These are phyloP conservation scores for Blennius ocellaris DNA, from an alignment of 2,113 vertebrate species.

Conservation along the genomic window DNA sequence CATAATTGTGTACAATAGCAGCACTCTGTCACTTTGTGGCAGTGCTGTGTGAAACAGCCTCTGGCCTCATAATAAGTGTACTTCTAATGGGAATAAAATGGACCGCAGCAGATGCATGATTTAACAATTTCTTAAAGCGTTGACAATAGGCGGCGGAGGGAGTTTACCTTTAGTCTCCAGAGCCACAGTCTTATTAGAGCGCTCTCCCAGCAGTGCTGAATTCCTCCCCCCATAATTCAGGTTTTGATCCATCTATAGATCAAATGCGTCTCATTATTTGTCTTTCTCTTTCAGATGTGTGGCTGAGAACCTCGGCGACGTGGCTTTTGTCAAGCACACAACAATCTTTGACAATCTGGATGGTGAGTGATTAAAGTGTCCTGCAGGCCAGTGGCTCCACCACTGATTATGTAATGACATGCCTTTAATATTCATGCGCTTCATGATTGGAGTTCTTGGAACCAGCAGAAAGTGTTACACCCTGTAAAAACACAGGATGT, in stretches of 20 bases:
- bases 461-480: conserved; percentile 30
- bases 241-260: conserved; percentile 16
- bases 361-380: conserved; percentile 68
- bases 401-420: not conserved
- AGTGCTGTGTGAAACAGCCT: conserved; percentile 7
- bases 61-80: conserved; percentile 5
- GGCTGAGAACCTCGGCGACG: conserved; percentile 85
- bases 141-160: conserved; percentile 15
- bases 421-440: not conserved
- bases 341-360: conserved; percentile 83
- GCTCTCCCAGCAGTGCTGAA: conserved; percentile 3
- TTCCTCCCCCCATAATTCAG: conserved; percentile 4
- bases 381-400: not conserved
- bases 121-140: conserved; percentile 16
- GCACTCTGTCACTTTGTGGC: not conserved
- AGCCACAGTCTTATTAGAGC: not conserved
- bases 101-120: conserved; percentile 1
- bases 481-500: conserved; percentile 68
- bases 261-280: not conserved
- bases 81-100: conserved; percentile 33
- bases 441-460: not conserved
- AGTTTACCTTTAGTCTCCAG: conserved; percentile 31
- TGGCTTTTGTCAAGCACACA: conserved; percentile 86
- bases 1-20: not conserved
- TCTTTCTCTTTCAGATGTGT: conserved; percentile 78